Conservation (phyloP, 1,140 invertebrate species). For the Acyrthosiphon pisum region DNA sequence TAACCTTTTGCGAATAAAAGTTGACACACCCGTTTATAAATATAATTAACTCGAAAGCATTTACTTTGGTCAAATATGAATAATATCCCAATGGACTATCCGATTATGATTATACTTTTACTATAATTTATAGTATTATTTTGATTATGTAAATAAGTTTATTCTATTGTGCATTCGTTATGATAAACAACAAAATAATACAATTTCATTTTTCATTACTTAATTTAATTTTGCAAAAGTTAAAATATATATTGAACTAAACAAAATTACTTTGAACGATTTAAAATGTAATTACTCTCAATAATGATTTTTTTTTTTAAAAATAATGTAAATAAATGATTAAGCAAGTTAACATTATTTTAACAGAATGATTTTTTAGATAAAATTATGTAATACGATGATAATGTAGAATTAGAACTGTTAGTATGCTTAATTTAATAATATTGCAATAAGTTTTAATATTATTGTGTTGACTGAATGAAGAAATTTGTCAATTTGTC, state of each 20-base stretch:
- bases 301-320: background rate
- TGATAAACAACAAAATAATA: background rate
- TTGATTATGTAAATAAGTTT: conserved; percentile 9
- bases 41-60: conserved; percentile 3
- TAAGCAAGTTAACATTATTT: background rate
- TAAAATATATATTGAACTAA: background rate
- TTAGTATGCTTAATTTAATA: background rate
- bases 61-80: background rate
- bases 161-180: background rate
- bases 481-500: background rate
- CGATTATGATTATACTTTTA: background rate
- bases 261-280: background rate
- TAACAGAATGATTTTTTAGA: background rate
- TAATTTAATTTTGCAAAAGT: background rate
- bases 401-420: background rate
- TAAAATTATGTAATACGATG: background rate
- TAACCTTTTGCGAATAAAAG: conserved; percentile 14
- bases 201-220: background rate
- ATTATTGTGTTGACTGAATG: background rate
- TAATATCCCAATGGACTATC: background rate
- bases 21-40: conserved; percentile 27
- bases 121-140: background rate
- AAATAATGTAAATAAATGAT: background rate
- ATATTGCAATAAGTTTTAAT: background rate
- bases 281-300: background rate